Conservation (phyloP, 2,888 invertebrate species). For the Lathronympha strigana region DNA sequence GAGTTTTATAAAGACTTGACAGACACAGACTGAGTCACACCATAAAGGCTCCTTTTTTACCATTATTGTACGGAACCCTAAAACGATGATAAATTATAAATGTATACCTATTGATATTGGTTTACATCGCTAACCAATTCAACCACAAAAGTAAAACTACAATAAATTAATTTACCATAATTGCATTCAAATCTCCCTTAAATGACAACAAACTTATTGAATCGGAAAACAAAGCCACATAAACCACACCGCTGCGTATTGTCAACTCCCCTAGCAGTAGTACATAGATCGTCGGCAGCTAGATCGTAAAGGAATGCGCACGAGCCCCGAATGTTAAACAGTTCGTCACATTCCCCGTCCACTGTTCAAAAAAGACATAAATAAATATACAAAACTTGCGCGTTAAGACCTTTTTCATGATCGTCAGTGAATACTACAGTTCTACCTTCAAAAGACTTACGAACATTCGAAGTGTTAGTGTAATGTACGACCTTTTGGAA, state of each 20-base stretch:
- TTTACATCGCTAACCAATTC: background rate
- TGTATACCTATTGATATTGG: no score
- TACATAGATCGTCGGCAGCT: constrained; percentile 29
- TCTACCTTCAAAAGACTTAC: background rate
- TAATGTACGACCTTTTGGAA: background rate
- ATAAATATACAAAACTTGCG: background rate
- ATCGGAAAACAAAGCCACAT: constrained; percentile 22
- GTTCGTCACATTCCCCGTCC: constrained; percentile 9
- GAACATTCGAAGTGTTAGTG: background rate
- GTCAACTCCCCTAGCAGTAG: constrained; percentile 17
- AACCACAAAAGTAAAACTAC: background rate
- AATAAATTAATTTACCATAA: background rate
- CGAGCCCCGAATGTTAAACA: constrained; percentile 31
- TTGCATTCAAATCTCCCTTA: constrained; percentile 4
- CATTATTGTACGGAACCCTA: no score
- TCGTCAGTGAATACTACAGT: background rate
- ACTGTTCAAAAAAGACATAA: background rate
- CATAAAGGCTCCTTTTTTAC: no score
- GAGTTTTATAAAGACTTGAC: no score
- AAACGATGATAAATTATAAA: no score
- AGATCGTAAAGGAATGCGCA: constrained; percentile 31
- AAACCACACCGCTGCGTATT: constrained; percentile 24
- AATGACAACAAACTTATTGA: background rate
- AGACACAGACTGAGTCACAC: no score
- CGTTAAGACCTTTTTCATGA: background rate